Evolutionary conservation across 2,888 invertebrate genomes (phyloP), one percentile per base, ranked within the genome.

Genomic region (Antitype chi): DNA sequence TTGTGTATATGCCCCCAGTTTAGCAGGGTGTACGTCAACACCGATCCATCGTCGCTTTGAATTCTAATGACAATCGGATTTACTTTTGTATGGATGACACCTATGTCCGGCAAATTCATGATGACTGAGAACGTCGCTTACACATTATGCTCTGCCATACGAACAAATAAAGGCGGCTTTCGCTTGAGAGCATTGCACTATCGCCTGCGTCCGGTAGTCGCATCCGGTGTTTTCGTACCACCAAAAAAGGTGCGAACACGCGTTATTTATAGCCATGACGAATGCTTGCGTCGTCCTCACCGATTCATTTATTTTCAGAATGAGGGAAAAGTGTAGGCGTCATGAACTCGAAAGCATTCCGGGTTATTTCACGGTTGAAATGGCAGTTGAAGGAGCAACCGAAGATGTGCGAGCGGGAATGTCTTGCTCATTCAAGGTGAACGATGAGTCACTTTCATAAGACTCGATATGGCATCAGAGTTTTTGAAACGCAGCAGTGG

Each of bases 191-290:
- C 93, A 92, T 90, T 93, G 94, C 93, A 94, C 94, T 92, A 90
- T 91, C 90, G 93, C 89, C 90, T 89, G 91, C 95, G 94, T 95
- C 96, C 96, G 95, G 96, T 95, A 95, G 95, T 92, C 87, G 92
- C 94, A 93, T 96, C 96, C 96, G 96, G 96, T 96, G 93, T 94
- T 95, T 95, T 95, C 92, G 94, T 94, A 95, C 92, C 90, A 93
- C 96, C 96, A 95, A 96, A 96, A 96, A 96, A 96, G 96, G 96
- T 95, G 95, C 94, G 96, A 95, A 95, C 95, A 93, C 87, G 87
- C 91, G 88, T 94, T 96, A 96, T 96, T 96, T 95, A 95, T 95
- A 95, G 93, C 90, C 90, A 91, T 96, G 96, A 96, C 95, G 94
- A 96, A 94, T 92, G 90, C 89, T 91, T 87, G 91, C 91, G 89